Evolutionary conservation across 2,797 vertebrate species (phyloP), one percentile per base, ranked within the genome.

Genomic region (Hoplostethus mediterraneus): DNA sequence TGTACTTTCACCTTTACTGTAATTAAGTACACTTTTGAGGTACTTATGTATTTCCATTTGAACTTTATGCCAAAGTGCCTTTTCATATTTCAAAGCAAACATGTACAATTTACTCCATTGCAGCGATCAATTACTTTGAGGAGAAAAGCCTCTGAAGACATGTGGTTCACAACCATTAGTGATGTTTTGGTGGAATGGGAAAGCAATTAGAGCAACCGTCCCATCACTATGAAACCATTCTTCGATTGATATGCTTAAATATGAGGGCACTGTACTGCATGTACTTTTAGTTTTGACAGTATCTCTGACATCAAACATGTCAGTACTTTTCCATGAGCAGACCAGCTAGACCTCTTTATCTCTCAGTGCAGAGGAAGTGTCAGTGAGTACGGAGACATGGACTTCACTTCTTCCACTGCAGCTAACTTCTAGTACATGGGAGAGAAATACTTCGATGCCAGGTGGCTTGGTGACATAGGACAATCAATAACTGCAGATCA

Each of bases 161-260:
- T 44, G 11, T 45, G 12, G 14, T 73, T 45, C 57, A 30, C 55
- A 55, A 71, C 82, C 44, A 82, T 80, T 65, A 61, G 68, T 85
- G 77, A 82, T 83, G 49, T 30, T 53, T 53, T 53, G 53, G 56
- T 17, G 60, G 79, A 79, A 81, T 86, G 66, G 31, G 42, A 82
- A 66, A 73, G 72, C 12, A 70, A 74, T 64, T 67, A 52, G 25
- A 58, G 60, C 17, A n/a, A 68, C 47, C 2, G 61, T 8, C 66
- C 73, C 71, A 66, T 66, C 59, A 73, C 75, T 54, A 69, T 59
- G 5, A 45, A 13, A 13, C 44, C 44, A 45, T 45, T 45, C 14
- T 4, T 13, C 77, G 56, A 40, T 25, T 61, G 6, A 67, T 66
- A 53, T 31, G 49, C 7, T 30, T 13, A 67, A 71, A 77, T 57